Percentiles rank a stretch among this genome's conserved stretches.
phyloP scores from a whole-genome alignment of 2,797 vertebrate genomes.

The Odontamblyopus lacepedii region DNA sequence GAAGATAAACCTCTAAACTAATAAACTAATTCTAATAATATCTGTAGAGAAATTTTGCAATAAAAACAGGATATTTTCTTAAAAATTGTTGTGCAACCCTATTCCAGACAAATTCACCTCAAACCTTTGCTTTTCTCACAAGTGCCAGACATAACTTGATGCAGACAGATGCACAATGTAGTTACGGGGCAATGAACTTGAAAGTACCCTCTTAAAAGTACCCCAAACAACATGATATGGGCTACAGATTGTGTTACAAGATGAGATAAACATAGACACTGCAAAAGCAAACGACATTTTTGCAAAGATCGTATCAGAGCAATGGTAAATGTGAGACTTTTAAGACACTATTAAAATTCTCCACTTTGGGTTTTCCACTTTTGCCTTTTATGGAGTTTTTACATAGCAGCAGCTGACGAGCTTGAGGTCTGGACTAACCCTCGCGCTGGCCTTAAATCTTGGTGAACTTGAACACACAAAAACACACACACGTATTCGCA shows the following conservation, averaged over 20 bases:
- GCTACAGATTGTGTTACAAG: slow-evolving; percentile 31
- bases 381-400: slow-evolving; percentile 68
- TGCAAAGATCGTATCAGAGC: slow-evolving; percentile 49
- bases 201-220: slow-evolving; percentile 21
- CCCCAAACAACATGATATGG: slow-evolving; percentile 26
- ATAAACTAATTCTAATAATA: too few species aligned
- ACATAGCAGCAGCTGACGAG: slow-evolving; percentile 33
- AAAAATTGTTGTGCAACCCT: background rate
- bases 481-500: slow-evolving; percentile 13
- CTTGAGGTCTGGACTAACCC: slow-evolving; percentile 43
- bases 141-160: slow-evolving; percentile 42
- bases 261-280: slow-evolving; percentile 27
- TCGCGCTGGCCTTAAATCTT: slow-evolving; percentile 63
- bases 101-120: background rate
- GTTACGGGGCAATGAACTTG: slow-evolving; percentile 20
- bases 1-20: too few species aligned
- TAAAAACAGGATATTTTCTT: background rate
- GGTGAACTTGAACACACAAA: slow-evolving; percentile 33
- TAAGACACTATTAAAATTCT: slow-evolving; percentile 28
- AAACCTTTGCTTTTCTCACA: slow-evolving; percentile 12
- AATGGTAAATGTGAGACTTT: slow-evolving; percentile 30
- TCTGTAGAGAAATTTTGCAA: too few species aligned
- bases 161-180: slow-evolving; percentile 4
- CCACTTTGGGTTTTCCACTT: slow-evolving; percentile 38
- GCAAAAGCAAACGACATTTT: slow-evolving; percentile 26